A percentile compares a stretch with the other conserved stretches of the same genome.
Conservation (phyloP, 2,888 invertebrate genomes). For the Apamea crenata region DNA sequence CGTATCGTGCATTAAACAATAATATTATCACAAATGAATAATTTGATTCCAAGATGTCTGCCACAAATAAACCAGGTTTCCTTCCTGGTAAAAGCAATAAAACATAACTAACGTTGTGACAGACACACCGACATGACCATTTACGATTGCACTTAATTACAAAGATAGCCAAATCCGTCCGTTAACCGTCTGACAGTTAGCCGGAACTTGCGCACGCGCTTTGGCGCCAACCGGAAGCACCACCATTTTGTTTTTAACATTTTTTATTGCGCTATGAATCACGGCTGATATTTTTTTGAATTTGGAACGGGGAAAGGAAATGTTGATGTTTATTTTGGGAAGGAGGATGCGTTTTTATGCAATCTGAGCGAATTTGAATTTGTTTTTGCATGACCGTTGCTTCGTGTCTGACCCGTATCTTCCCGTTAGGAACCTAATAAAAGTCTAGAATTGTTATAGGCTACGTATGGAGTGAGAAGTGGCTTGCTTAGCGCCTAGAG, state of each 20-base stretch:
- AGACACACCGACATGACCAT: conserved; percentile 51
- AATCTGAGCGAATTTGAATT: conserved; percentile 21
- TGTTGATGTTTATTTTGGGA: conserved; percentile 30
- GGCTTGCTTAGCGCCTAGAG: background rate
- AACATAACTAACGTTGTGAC: conserved; percentile 28
- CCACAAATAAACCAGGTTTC: conserved; percentile 13
- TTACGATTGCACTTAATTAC: conserved; percentile 64
- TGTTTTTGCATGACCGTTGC: conserved; percentile 12
- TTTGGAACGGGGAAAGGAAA: conserved; percentile 34
- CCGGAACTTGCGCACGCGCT: conserved; percentile 70
- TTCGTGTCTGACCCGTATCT: background rate
- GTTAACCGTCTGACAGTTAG: conserved; percentile 65
- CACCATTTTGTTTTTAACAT: conserved; percentile 71
- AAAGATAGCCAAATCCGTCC: conserved; percentile 58
- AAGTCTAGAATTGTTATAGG: background rate
- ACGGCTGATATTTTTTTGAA: conserved; percentile 57
- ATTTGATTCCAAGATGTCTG: conserved; percentile 31
- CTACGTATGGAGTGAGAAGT: background rate
- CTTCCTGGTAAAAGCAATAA: conserved; percentile 49
- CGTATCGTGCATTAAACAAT: background rate
- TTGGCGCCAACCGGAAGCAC: conserved; percentile 78
- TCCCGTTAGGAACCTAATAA: background rate
- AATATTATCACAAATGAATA: background rate
- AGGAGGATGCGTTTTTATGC: conserved; percentile 32
- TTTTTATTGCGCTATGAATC: conserved; percentile 72